These are phyloP conservation scores for Therioaphis trifolii DNA, from an alignment of 2,888 invertebrate genomes.

Conservation along the genomic window DNA sequence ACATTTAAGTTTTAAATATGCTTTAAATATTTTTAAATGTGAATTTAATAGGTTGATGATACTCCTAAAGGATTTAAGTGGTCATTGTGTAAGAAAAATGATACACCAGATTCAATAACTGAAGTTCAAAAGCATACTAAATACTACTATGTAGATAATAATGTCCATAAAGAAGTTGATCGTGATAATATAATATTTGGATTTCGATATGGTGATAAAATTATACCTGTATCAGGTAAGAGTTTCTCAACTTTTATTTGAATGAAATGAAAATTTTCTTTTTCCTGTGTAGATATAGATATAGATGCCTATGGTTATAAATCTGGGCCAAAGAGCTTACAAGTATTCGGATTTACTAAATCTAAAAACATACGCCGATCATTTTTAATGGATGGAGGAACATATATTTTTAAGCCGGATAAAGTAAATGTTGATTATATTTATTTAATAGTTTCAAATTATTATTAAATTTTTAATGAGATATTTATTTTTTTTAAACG, in stretches of 20 bases:
- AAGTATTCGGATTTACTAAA: conserved; percentile 77
- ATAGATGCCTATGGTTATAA: conserved; percentile 73
- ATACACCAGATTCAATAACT: conserved; percentile 47
- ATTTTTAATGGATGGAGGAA: conserved; percentile 73
- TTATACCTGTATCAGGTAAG: conserved; percentile 71
- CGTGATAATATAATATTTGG: conserved; percentile 56
- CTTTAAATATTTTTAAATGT: neutral
- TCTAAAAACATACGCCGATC: conserved; percentile 72
- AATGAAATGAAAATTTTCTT: neutral
- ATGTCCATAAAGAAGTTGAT: conserved; percentile 49
- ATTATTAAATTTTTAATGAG: too few species aligned
- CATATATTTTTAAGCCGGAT: conserved; percentile 72
- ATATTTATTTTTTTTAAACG: too few species aligned
- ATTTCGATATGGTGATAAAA: conserved; percentile 74
- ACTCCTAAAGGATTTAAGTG: conserved; percentile 40
- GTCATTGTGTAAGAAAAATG: conserved; percentile 27
- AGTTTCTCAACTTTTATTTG: neutral
- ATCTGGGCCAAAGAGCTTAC: conserved; percentile 74
- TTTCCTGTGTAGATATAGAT: conserved; percentile 69
- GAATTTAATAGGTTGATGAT: conserved; percentile 43
- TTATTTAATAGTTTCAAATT: neutral
- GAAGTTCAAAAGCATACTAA: conserved; percentile 9
- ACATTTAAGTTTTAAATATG: neutral
- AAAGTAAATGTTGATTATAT: conserved; percentile 71
- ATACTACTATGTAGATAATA: conserved; percentile 65